Percentiles rank a stretch among this genome's conserved stretches.
These are phyloP conservation scores for Panagrolaimus sp. DNA, from an alignment of 1,140 invertebrate species.

Conservation along the genomic window DNA sequence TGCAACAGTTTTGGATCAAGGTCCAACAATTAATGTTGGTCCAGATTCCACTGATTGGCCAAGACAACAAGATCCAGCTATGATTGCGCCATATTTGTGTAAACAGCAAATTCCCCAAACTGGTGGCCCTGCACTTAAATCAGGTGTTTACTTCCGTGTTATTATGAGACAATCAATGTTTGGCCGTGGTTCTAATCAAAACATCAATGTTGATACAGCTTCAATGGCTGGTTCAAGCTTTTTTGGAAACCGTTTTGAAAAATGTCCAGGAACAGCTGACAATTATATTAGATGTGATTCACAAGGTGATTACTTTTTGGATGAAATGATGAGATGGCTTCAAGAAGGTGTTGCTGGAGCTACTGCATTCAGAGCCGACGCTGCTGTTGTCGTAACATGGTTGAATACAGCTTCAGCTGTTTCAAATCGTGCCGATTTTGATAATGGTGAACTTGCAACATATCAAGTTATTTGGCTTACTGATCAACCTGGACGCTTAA, in stretches of 20 bases:
- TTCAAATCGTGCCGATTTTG: slow-evolving; percentile 53
- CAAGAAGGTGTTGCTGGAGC: slow-evolving; percentile 58
- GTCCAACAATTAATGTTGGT: slow-evolving; percentile 57
- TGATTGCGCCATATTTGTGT: slow-evolving; percentile 57
- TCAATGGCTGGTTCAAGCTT: slow-evolving; percentile 47
- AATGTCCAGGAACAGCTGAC: slow-evolving; percentile 49
- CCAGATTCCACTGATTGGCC: slow-evolving; percentile 57
- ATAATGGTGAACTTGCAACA: slow-evolving; percentile 54
- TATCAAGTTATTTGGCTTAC: slow-evolving; percentile 53
- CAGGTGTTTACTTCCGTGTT: slow-evolving; percentile 55
- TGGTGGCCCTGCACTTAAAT: not conserved
- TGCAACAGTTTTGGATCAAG: slow-evolving; percentile 57
- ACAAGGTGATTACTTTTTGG: slow-evolving; percentile 51
- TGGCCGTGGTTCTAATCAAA: slow-evolving; percentile 46
- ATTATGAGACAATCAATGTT: slow-evolving; percentile 56
- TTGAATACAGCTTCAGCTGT: slow-evolving; percentile 58
- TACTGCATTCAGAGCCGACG: slow-evolving; percentile 55
- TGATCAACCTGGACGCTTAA: slow-evolving; percentile 36
- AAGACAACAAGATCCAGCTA: slow-evolving; percentile 56
- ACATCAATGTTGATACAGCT: slow-evolving; percentile 37
- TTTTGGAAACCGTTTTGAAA: slow-evolving; percentile 47
- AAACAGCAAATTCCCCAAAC: slow-evolving; percentile 46
- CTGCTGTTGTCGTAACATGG: slow-evolving; percentile 56
- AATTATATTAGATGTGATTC: slow-evolving; percentile 53
- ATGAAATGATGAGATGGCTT: slow-evolving; percentile 57